Conservation (phyloP, 1,140 invertebrate genomes). For the Drosophila littoralis region DNA sequence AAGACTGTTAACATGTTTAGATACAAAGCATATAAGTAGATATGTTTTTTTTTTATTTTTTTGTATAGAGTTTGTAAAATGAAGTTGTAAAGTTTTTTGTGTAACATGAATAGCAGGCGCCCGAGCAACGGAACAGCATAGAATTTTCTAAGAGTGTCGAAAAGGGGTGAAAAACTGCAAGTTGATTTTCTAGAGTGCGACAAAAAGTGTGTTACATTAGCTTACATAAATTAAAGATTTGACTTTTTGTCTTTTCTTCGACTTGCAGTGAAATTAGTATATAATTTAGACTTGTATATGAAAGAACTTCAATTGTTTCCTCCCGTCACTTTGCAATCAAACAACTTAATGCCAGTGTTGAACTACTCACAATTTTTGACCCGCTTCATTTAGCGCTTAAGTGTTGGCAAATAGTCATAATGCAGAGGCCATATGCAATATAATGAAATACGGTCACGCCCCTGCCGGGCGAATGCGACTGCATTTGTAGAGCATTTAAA, state of each 20-base stretch:
- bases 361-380: background rate
- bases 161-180: no score
- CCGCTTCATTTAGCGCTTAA: background rate
- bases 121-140: no score
- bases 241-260: no score
- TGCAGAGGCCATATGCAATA: background rate
- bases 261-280: background rate
- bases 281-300: background rate
- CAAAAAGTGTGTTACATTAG: no score
- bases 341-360: background rate
- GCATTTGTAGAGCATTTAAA: background rate
- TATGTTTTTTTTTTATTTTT: background rate
- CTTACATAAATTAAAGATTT: no score
- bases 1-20: constrained; percentile 19
- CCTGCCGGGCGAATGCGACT: no score
- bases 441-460: background rate
- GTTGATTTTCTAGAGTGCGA: no score
- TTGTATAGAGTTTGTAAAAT: background rate
- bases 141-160: no score
- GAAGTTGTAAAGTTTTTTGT: constrained; percentile 7
- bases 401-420: constrained; percentile 14
- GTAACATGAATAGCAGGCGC: background rate
- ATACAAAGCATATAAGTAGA: constrained; percentile 6
- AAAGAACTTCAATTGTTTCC: background rate
- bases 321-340: background rate